Base-by-base conservation (phyloP, 2,113 vertebrate genomes). In the Buteo buteo region DNA sequence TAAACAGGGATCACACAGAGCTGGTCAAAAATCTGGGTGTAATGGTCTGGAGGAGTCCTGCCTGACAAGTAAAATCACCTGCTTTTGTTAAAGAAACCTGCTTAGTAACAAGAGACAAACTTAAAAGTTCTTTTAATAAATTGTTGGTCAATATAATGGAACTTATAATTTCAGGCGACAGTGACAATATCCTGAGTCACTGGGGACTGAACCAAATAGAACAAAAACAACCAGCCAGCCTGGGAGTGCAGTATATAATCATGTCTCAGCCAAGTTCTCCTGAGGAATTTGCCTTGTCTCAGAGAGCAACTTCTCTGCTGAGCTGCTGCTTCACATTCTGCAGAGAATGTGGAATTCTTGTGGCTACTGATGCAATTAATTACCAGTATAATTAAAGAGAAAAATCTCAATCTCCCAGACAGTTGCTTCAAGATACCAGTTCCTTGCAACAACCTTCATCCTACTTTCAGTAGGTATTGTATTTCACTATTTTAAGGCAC, bases 291-390 rank as follows among this genome's bases (percentile, higher is more conserved):
- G 24, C 17, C 45, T 86, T 92, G 74, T 71, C 44, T 72, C 45
- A 67, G 54, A 91, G 34, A 95, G 1, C 10, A 87, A 13, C 42
- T 86, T 81, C 64, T 87, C 66, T 86, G 38, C 22, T 36, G 24
- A 90, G 45, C 28, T 84, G 16, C 66, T 87, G 36, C 50, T 82
- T 94, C 74, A 57, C 31, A 65, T 91, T 85, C 62, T 91, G 31
- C 38, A 90, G 54, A 93, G 73, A 91, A 86, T 42, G 19, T 50
- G 38, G 49, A 76, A 86, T 77, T 83, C 84, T 88, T 90, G 45
- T 84, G 70, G 38, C 55, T 94, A 92, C 10, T 66, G 52, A 70
- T 93, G 86, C 49, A 85, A 90, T 87, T 95, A 96, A 92, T 94
- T 97, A 90, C 44, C n/a, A 74, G 57, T 29, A 64, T 73, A 86